Evolutionary conservation across 2,888 invertebrate genomes (phyloP).

Genomic region (Nomada hirtipes): DNA sequence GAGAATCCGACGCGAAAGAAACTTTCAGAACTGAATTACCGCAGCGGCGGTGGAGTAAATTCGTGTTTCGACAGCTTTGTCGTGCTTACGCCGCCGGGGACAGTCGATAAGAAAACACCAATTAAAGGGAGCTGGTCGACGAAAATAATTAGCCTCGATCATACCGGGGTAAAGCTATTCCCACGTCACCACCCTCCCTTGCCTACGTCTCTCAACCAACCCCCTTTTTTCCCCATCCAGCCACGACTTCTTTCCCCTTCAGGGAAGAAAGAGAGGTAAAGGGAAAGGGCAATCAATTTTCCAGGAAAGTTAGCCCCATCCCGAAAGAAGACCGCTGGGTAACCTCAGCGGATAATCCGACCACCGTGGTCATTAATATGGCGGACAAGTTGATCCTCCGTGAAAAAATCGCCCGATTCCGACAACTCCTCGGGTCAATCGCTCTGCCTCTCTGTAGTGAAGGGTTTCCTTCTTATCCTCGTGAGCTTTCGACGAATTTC

Average conservation of each 20-base stretch:
- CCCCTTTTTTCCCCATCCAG: slow-evolving; percentile 1
- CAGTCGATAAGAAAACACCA: slow-evolving; percentile 59
- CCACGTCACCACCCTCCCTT: not conserved
- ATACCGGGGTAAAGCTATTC: slow-evolving; percentile 21
- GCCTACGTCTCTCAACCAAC: not conserved
- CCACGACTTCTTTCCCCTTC: slow-evolving; percentile 13
- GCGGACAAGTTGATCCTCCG: slow-evolving; percentile 75
- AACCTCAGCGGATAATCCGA: slow-evolving; percentile 76
- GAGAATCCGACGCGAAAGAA: slow-evolving; percentile 6
- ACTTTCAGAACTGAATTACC: slow-evolving; percentile 54
- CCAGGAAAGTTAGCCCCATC: slow-evolving; percentile 58
- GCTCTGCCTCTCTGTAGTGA: slow-evolving; percentile 44
- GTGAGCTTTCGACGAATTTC: slow-evolving; percentile 19
- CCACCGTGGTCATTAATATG: slow-evolving; percentile 79
- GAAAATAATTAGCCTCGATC: slow-evolving; percentile 65
- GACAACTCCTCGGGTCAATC: slow-evolving; percentile 66
- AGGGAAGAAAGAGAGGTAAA: not conserved
- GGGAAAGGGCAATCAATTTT: slow-evolving; percentile 70
- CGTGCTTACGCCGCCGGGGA: slow-evolving; percentile 33
- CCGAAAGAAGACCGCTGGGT: slow-evolving; percentile 51
- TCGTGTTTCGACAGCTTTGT: slow-evolving; percentile 49
- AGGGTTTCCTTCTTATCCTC: slow-evolving; percentile 29
- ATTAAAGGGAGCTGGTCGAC: slow-evolving; percentile 59
- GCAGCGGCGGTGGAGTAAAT: slow-evolving; percentile 39
- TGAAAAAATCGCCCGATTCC: slow-evolving; percentile 74